These are phyloP conservation scores for Micrastur ruficollis DNA, from an alignment of 2,797 vertebrate species.

Conservation along the genomic window DNA sequence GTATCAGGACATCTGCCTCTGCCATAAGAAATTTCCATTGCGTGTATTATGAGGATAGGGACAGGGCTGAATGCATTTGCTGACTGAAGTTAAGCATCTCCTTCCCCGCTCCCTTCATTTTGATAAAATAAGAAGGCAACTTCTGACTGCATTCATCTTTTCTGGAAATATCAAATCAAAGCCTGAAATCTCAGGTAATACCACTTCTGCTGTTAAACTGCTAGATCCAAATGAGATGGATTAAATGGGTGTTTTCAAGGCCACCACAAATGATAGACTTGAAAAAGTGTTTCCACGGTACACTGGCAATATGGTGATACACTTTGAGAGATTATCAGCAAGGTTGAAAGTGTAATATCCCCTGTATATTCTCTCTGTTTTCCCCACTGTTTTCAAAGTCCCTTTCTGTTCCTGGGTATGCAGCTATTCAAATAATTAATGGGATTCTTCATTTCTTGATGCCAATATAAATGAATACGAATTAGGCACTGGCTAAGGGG, in stretches of 20 bases:
- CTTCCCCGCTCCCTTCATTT: neutral
- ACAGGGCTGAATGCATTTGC: neutral
- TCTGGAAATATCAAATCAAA: slow-evolving; percentile 11
- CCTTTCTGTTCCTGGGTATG: neutral
- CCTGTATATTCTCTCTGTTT: neutral
- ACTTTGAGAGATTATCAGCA: neutral
- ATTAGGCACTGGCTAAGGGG: neutral
- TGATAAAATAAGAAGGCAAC: neutral
- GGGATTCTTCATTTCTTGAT: neutral
- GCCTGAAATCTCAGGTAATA: neutral
- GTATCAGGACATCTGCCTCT: neutral
- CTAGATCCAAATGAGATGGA: neutral
- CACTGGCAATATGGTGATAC: neutral
- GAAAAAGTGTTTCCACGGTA: neutral
- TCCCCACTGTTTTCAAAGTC: neutral
- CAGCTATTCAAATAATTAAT: neutral
- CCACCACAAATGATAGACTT: neutral
- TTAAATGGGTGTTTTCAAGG: slow-evolving; percentile 4
- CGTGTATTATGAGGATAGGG: neutral
- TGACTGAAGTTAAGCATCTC: neutral
- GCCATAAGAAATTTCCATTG: neutral
- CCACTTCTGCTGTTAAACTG: neutral
- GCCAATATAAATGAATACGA: neutral
- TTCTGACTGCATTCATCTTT: neutral
- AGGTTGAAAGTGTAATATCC: neutral